Conservation (phyloP, 1,140 invertebrate species). For the Dysdera silvatica region DNA sequence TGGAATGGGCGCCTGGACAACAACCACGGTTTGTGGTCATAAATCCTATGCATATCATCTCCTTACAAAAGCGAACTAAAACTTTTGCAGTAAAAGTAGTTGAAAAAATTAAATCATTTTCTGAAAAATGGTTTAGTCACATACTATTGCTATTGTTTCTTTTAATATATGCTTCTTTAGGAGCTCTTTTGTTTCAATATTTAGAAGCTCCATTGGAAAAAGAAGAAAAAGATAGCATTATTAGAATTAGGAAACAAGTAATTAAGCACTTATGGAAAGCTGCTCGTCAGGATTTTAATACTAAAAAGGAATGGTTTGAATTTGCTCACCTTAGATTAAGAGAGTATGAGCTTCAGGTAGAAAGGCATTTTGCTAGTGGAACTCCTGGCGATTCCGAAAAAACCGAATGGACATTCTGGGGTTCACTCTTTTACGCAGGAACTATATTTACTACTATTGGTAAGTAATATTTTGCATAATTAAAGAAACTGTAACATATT, state of each 20-base stretch:
- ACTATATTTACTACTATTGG: constrained; percentile 91
- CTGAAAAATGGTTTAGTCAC: constrained; percentile 78
- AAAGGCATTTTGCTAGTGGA: constrained; percentile 70
- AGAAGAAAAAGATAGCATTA: constrained; percentile 24
- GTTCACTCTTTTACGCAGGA: constrained; percentile 81
- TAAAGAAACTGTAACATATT: too few relatives aligned
- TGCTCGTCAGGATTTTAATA: too few relatives aligned
- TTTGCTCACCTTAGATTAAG: constrained; percentile 67
- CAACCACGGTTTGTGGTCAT: constrained; percentile 26
- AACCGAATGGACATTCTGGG: constrained; percentile 78
- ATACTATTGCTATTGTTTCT: constrained; percentile 70
- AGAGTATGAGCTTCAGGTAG: constrained; percentile 77
- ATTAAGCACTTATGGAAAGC: constrained; percentile 12
- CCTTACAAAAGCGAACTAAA: constrained; percentile 31
- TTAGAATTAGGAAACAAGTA: constrained; percentile 12
- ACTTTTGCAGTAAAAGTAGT: constrained; percentile 31
- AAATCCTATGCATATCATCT: constrained; percentile 39
- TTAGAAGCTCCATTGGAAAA: constrained; percentile 51
- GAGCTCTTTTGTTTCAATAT: constrained; percentile 63
- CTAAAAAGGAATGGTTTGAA: constrained; percentile 83
- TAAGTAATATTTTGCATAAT: too few relatives aligned
- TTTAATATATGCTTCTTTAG: constrained; percentile 64
- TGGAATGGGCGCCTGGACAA: not conserved
- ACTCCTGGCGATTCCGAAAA: constrained; percentile 70
- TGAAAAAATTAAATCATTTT: constrained; percentile 53